Percentiles rank a stretch among this genome's conserved stretches.
These are phyloP conservation scores for Megalurothrips usitatus DNA, from an alignment of 2,888 invertebrate genomes.

Conservation along the genomic window DNA sequence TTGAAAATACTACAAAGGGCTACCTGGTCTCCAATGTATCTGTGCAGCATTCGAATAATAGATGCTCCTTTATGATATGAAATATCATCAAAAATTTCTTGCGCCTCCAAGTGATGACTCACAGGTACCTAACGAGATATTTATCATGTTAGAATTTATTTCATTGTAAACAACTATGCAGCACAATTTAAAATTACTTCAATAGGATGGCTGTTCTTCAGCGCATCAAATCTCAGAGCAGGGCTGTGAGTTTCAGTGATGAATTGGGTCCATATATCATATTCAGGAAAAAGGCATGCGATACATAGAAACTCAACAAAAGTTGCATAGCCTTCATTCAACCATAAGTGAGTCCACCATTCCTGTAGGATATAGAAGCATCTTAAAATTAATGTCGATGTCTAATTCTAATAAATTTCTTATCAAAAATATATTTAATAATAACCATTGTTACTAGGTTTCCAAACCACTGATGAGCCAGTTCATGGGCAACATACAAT, in stretches of 20 bases:
- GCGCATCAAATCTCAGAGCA: constrained; percentile 79
- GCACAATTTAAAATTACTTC: constrained; percentile 59
- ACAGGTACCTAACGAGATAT: constrained; percentile 60
- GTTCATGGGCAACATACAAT: constrained; percentile 83
- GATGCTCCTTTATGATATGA: constrained; percentile 95
- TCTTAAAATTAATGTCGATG: background rate
- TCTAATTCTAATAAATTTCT: background rate
- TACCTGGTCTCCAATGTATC: constrained; percentile 82
- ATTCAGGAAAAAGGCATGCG: constrained; percentile 87
- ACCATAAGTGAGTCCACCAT: constrained; percentile 96
- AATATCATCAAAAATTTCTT: constrained; percentile 96
- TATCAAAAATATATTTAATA: background rate
- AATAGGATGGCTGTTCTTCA: constrained; percentile 92
- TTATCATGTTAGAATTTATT: background rate
- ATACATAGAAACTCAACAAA: constrained; percentile 95
- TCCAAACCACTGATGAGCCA: constrained; percentile 98
- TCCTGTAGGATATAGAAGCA: constrained; percentile 50
- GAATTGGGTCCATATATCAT: constrained; percentile 96
- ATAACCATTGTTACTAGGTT: constrained; percentile 87
- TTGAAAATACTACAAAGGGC: constrained; percentile 32
- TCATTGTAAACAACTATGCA: background rate
- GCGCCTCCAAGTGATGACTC: constrained; percentile 89
- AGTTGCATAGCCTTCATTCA: constrained; percentile 94
- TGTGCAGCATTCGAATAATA: constrained; percentile 89
- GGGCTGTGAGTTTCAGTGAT: constrained; percentile 81